phyloP scores from a whole-genome alignment of 2,797 vertebrate genomes.

The Lateolabrax maculatus region DNA sequence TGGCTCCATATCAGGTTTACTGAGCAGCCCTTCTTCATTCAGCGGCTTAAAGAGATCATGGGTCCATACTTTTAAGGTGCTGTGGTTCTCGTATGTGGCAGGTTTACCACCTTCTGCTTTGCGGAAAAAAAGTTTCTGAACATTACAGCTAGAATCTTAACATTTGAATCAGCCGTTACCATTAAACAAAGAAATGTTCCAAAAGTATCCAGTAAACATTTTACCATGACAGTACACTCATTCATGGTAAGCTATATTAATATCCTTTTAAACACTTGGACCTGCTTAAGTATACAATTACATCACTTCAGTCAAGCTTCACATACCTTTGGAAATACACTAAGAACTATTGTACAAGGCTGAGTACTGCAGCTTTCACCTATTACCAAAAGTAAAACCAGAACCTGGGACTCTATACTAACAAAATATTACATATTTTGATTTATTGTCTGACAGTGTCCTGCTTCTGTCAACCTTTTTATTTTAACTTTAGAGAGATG shows the following conservation, averaged over 20 bases:
- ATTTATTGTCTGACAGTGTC: neutral
- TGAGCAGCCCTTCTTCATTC: conserved; percentile 19
- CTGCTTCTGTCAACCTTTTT: neutral
- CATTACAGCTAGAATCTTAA: neutral
- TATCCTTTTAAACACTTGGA: conserved; percentile 25
- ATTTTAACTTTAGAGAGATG: neutral
- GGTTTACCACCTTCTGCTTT: neutral
- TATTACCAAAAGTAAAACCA: neutral
- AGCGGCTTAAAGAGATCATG: conserved; percentile 1
- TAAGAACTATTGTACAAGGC: neutral
- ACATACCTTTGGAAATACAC: neutral
- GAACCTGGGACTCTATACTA: neutral
- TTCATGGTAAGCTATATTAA: conserved; percentile 39
- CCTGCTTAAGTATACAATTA: conserved; percentile 10
- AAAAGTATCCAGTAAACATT: conserved; percentile 31
- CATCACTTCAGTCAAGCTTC: conserved; percentile 2
- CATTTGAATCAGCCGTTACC: neutral
- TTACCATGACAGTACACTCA: conserved; percentile 40
- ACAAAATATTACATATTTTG: neutral
- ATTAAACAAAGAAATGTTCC: neutral
- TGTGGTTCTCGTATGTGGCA: neutral
- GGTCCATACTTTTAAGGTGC: neutral
- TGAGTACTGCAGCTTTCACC: neutral
- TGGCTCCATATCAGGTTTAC: conserved; percentile 34
- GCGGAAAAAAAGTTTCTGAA: neutral